Base-by-base conservation (phyloP, 2,888 invertebrate genomes). In the Euplexia lucipara region DNA sequence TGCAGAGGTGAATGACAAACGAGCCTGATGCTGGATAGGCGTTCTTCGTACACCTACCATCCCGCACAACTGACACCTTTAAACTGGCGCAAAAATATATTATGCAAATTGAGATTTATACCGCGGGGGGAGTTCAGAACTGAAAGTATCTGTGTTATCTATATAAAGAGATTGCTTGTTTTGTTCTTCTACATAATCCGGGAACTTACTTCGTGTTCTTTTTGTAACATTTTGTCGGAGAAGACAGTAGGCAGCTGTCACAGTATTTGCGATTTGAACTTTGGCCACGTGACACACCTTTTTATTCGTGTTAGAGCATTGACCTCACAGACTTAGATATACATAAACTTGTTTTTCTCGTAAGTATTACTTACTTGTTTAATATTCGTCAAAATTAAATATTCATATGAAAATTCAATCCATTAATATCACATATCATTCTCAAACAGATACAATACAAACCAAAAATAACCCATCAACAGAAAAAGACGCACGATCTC, bases 51-150 rank as follows among this genome's bases (percentile, higher is more conserved):
- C 41, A 61, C 75, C 60, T 60, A 57, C 39, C 42, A 54, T 20
- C 56, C 78, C 54, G 47, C 58, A 67, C 73, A 74, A 61, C 77
- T 79, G 81, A 82, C 87, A 86, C 83, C 84, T 86, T 83, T 78
- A 84, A 83, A 87, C 82, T 80, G 83, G 70, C 78, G 82, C 73
- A 75, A 81, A 87, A 88, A 86, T 87, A 86, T 87, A 87, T 88
- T 88, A 88, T 88, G 88, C 83, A 88, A 88, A 88, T 88, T 86
- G 86, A 85, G 85, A 89, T 88, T 88, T 86, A 88, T 88, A 86
- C 87, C 67, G 48, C 54, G 78, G 78, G 81, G 78, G 78, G 81
- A 78, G 72, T 81, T 78, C 78, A 69, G 81, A 84, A 86, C 86
- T 81, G 82, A 83, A 85, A 83, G 60, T 72, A 69, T 61, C 82